Conservation (phyloP, 2,797 vertebrate genomes). For the Ispidina picta region DNA sequence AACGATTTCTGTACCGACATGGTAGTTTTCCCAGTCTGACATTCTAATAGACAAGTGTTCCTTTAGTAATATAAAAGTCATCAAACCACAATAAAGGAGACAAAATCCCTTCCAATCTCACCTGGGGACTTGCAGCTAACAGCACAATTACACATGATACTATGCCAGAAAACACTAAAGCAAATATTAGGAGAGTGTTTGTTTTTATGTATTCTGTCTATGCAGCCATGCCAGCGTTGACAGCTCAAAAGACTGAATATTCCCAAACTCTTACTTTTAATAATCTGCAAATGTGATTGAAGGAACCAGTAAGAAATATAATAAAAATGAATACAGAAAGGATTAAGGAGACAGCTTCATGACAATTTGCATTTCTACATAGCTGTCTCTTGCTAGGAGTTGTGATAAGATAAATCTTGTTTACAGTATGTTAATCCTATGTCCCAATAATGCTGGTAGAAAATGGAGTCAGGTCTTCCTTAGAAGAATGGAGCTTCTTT, state of each 20-base stretch:
- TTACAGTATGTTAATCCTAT: slow-evolving; percentile 52
- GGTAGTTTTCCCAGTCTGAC: slow-evolving; percentile 11
- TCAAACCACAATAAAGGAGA: slow-evolving; percentile 9
- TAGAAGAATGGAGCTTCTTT: slow-evolving; percentile 5
- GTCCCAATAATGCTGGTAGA: background rate
- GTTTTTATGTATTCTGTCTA: slow-evolving; percentile 11
- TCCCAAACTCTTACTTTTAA: slow-evolving; percentile 52
- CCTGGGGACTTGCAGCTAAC: slow-evolving; percentile 36
- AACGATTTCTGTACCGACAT: slow-evolving; percentile 23
- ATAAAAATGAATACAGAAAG: slow-evolving; percentile 61
- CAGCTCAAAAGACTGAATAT: slow-evolving; percentile 45
- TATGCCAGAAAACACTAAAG: slow-evolving; percentile 30
- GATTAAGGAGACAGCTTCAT: slow-evolving; percentile 36
- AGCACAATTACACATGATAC: slow-evolving; percentile 5
- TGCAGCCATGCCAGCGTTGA: slow-evolving; percentile 14
- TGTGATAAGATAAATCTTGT: slow-evolving; percentile 61
- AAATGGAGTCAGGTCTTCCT: background rate
- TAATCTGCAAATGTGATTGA: slow-evolving; percentile 51
- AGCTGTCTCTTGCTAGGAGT: slow-evolving; percentile 1
- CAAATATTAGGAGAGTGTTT: background rate
- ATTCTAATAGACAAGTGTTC: background rate
- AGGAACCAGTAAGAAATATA: slow-evolving; percentile 53
- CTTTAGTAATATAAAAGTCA: slow-evolving; percentile 30
- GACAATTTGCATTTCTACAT: slow-evolving; percentile 43
- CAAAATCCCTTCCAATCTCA: slow-evolving; percentile 50